Evolutionary conservation across 1,140 invertebrate species (phyloP), one percentile per base, ranked within the genome.

Genomic region (Manduca sexta): DNA sequence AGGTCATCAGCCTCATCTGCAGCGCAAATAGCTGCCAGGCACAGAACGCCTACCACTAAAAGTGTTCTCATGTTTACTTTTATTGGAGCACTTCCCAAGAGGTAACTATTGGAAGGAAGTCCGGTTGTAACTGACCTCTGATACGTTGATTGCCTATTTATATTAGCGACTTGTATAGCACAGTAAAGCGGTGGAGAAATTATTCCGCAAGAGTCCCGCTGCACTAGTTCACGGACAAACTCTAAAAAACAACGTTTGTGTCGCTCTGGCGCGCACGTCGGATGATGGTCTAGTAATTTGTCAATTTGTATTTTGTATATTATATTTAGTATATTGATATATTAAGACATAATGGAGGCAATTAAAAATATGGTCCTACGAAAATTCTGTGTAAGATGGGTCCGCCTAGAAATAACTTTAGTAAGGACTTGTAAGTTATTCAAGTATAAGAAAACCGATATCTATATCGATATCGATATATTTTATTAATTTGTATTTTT

Each of bases 51-150:
- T 47, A 74, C 40, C 30, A 61, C 56, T 54, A 81, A 31, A 38
- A 76, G 47, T 29, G 39, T 63, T 56, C 56, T 75, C 80, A 81
- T 84, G 37, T 29, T 74, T 56, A 40, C 31, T 17, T 2, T 38
- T 34, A 11, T 44, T 16, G 21, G 46, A 48, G 38, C 34, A 58
- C 61, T 60, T 58, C 55, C 44, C 43, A 52, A 26, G 60, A 49
- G 56, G 52, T 73, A 56, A 43, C 39, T 55, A 56, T 52, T 59
- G 74, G 47, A 45, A 65, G 68, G 80, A 84, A 80, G 78, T 78
- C 69, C 73, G 74, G 72, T 68, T 77, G 75, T 69, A 58, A 81
- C 76, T 84, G 74, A 75, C 71, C 64, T 74, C 65, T 71, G 66
- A 44, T 55, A 59, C 56, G 56, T 44, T 61, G 57, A 60, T 70